Conservation (phyloP, 2,888 invertebrate species). For the Hirtodrosophila alboralis region DNA sequence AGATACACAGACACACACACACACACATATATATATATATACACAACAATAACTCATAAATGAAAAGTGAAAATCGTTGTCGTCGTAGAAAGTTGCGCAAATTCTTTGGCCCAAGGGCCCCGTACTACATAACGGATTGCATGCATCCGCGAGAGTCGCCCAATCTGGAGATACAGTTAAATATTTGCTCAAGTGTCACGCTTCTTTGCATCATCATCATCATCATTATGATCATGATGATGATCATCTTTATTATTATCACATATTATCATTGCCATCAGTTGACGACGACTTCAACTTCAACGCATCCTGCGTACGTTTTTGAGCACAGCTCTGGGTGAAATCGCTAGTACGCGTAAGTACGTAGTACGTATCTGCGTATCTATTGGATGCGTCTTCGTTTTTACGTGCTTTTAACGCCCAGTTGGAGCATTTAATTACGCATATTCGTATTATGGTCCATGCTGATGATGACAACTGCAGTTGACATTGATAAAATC, state of each 20-base stretch:
- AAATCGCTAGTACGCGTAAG: conserved; percentile 47
- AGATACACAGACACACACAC: conserved; percentile 9
- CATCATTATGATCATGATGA: conserved; percentile 26
- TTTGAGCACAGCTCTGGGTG: conserved; percentile 73
- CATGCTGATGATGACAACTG: conserved; percentile 39
- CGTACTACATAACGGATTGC: conserved; percentile 53
- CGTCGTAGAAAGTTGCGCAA: conserved; percentile 76
- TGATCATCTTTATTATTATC: conserved; percentile 39
- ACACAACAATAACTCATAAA: conserved; percentile 76
- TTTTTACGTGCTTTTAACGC: conserved; percentile 71
- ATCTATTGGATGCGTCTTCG: conserved; percentile 51
- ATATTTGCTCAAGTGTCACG: conserved; percentile 76
- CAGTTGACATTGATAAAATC: conserved; percentile 79
- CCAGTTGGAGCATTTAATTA: conserved; percentile 53
- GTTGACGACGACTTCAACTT: conserved; percentile 10
- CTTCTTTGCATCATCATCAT: conserved; percentile 69
- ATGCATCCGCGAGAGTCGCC: conserved; percentile 34
- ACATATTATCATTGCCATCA: conserved; percentile 52
- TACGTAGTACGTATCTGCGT: neutral
- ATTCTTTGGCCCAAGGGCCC: conserved; percentile 69
- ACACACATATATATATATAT: too few species aligned
- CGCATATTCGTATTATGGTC: conserved; percentile 54
- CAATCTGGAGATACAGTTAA: conserved; percentile 62
- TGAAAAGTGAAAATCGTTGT: conserved; percentile 75
- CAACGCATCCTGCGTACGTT: conserved; percentile 73